Conservation (phyloP, 2,888 invertebrate genomes). For the Brachylomia viminalis region DNA sequence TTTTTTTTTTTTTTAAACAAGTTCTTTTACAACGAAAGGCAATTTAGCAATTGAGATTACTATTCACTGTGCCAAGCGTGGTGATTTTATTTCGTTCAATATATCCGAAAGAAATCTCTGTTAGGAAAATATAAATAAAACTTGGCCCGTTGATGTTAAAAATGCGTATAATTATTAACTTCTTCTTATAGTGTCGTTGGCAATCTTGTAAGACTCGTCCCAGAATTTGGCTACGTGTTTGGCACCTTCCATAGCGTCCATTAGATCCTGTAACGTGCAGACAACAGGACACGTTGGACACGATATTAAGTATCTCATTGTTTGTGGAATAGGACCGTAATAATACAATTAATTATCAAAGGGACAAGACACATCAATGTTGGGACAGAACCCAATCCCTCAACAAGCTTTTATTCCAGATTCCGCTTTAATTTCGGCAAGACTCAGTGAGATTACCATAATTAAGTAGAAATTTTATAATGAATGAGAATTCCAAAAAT, state of each 20-base stretch:
- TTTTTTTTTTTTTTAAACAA: too few species aligned
- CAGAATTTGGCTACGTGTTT: background rate
- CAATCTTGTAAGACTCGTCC: background rate
- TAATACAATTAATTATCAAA: background rate
- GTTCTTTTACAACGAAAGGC: too few species aligned
- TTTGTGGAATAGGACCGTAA: background rate
- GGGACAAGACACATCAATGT: background rate
- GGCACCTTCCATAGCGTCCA: background rate
- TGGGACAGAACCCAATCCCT: constrained; percentile 42
- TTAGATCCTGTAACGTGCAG: background rate
- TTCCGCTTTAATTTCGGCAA: constrained; percentile 62
- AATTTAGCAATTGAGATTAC: too few species aligned
- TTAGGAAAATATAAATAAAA: background rate
- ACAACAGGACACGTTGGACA: background rate
- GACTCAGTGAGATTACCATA: constrained; percentile 66
- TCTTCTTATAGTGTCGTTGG: background rate
- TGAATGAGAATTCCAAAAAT: constrained; percentile 39
- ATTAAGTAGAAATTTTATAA: constrained; percentile 68
- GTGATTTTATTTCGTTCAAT: background rate
- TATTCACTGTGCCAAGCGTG: background rate
- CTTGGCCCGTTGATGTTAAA: background rate
- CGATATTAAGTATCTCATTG: background rate
- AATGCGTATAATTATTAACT: background rate
- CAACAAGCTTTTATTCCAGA: constrained; percentile 28
- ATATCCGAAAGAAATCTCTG: background rate